Evolutionary conservation across 2,888 invertebrate genomes (phyloP).

Genomic region (Linnaemya tessellans): DNA sequence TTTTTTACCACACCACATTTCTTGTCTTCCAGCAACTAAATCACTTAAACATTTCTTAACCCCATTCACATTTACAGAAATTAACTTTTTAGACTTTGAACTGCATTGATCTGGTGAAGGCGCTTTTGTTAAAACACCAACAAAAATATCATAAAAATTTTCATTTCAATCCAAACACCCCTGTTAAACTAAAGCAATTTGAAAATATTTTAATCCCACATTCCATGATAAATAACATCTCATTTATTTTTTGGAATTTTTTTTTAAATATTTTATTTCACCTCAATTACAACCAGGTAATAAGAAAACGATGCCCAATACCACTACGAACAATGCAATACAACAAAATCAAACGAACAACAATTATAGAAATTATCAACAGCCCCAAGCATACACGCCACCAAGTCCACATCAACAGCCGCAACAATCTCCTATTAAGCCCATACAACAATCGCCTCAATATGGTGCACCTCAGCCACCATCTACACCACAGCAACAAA

Average conservation of each 20-base stretch:
- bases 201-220: background rate
- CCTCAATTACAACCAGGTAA: conserved; percentile 51
- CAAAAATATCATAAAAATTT: conserved; percentile 6
- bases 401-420: conserved; percentile 57
- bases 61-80: conserved; percentile 25
- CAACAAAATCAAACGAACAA: conserved; percentile 67
- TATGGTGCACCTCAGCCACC: conserved; percentile 42
- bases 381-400: conserved; percentile 74
- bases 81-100: conserved; percentile 10
- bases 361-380: conserved; percentile 71
- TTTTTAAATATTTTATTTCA: background rate
- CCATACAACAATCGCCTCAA: conserved; percentile 60
- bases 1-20: background rate
- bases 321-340: conserved; percentile 61
- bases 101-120: conserved; percentile 60
- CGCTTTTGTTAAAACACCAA: conserved; percentile 42
- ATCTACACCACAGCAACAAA: conserved; percentile 71
- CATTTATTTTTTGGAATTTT: background rate
- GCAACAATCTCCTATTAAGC: conserved; percentile 57
- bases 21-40: background rate
- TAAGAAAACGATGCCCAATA: conserved; percentile 70
- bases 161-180: conserved; percentile 7
- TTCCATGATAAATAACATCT: no score
- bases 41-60: conserved; percentile 16
- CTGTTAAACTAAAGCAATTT: background rate